These are phyloP conservation scores for Ursus arctos DNA, from an alignment of 2,113 vertebrate genomes.

Conservation along the genomic window DNA sequence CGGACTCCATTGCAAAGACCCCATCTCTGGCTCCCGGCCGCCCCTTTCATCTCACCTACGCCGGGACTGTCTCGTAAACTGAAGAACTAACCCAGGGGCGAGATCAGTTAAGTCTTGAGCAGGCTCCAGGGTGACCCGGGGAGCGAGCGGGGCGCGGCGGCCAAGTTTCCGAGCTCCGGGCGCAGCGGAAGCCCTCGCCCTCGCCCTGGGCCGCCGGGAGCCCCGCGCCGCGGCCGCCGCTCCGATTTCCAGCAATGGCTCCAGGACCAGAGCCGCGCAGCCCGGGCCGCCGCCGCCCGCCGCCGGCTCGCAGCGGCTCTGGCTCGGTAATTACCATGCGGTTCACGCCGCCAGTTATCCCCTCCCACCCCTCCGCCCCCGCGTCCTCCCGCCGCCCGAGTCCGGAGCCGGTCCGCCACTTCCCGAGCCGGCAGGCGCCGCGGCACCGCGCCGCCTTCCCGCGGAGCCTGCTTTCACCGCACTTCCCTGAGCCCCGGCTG, in stretches of 20 bases:
- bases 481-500: fast-evolving
- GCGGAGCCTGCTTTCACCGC: not conserved
- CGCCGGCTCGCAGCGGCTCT: not conserved
- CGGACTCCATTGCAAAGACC: constrained; percentile 47
- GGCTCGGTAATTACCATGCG: not conserved
- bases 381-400: not conserved
- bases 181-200: not conserved
- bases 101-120: not conserved
- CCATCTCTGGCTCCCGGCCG: not conserved
- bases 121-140: fast-evolving
- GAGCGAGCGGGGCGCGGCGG: not conserved
- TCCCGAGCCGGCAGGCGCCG: not conserved
- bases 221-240: not conserved
- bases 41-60: not conserved
- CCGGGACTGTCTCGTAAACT: fast-evolving
- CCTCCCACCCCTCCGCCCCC: not conserved
- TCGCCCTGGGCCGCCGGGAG: not conserved
- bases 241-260: constrained; percentile 19
- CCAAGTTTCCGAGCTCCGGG: not conserved
- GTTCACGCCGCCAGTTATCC: not conserved
- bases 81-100: not conserved
- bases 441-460: not conserved
- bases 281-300: not conserved
- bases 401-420: not conserved
- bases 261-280: not conserved